These are phyloP conservation scores for Oxycera nigricornis DNA, from an alignment of 2,888 invertebrate species.

Conservation along the genomic window DNA sequence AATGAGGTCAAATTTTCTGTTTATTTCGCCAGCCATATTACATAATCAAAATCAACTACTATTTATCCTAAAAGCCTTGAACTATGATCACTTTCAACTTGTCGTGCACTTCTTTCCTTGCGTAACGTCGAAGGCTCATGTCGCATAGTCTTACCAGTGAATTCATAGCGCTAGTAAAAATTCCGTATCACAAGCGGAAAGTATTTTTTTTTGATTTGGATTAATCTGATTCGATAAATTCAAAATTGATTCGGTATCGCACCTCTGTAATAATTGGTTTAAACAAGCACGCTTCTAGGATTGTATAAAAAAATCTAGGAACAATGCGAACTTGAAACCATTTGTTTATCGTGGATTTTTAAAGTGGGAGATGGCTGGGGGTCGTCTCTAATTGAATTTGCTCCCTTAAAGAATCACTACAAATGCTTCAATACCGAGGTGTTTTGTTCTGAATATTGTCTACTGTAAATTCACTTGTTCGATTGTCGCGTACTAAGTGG, in stretches of 20 bases:
- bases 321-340: slow-evolving; percentile 38
- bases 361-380: slow-evolving; percentile 7
- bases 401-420: slow-evolving; percentile 37
- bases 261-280: background rate
- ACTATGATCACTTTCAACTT: too few species aligned
- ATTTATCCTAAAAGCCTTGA: too few species aligned
- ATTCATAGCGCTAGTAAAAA: too few species aligned
- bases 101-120: too few species aligned
- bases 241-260: background rate
- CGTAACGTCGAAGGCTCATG: too few species aligned
- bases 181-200: too few species aligned
- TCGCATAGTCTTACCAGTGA: too few species aligned
- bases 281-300: background rate
- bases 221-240: too few species aligned
- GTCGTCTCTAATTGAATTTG: slow-evolving; percentile 44
- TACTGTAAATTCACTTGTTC: slow-evolving; percentile 18
- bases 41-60: too few species aligned
- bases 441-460: background rate
- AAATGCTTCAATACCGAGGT: slow-evolving; percentile 40
- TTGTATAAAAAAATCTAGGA: background rate
- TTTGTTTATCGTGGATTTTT: slow-evolving; percentile 2
- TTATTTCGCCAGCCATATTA: too few species aligned
- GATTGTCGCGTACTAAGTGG: slow-evolving; percentile 19
- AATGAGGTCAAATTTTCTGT: too few species aligned
- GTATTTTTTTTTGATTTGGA: too few species aligned